Evolutionary conservation across 2,888 invertebrate species (phyloP).

Genomic region (Colletes collaris): DNA sequence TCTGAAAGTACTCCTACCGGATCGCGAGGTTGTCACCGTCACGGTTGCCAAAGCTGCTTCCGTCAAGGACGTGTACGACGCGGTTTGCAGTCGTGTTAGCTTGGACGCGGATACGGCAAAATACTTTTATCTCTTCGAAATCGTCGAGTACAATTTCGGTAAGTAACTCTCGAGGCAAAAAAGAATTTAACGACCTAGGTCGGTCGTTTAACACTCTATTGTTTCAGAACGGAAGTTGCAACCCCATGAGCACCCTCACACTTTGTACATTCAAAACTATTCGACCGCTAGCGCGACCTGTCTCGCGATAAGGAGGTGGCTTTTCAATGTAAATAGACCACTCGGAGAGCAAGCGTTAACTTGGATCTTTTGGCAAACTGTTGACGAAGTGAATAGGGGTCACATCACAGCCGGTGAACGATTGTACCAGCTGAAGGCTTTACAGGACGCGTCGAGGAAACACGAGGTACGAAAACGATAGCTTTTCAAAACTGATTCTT

Average conservation of each 20-base stretch:
- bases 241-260: conserved; percentile 97
- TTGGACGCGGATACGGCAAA: conserved; percentile 92
- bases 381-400: conserved; percentile 97
- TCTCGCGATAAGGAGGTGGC: conserved; percentile 93
- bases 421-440: conserved; percentile 97
- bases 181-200: too few species aligned
- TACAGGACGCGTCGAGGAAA: conserved; percentile 95
- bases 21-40: conserved; percentile 94
- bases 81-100: conserved; percentile 92
- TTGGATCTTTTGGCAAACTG: conserved; percentile 96
- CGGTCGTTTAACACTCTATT: neutral
- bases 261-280: conserved; percentile 99
- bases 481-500: too few species aligned
- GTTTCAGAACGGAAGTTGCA: conserved; percentile 95
- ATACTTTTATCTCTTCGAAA: conserved; percentile 98
- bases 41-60: conserved; percentile 94
- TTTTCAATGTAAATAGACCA: conserved; percentile 90
- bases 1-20: conserved; percentile 94
- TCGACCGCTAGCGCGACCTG: conserved; percentile 98
- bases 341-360: conserved; percentile 90
- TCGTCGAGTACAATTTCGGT: conserved; percentile 98
- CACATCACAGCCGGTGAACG: conserved; percentile 95
- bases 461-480: conserved; percentile 85
- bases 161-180: conserved; percentile 74
- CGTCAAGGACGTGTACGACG: conserved; percentile 95